Percentiles rank a stretch among this genome's conserved stretches.
phyloP scores from a whole-genome alignment of 2,113 vertebrate species.

The Arothron firmamentum region DNA sequence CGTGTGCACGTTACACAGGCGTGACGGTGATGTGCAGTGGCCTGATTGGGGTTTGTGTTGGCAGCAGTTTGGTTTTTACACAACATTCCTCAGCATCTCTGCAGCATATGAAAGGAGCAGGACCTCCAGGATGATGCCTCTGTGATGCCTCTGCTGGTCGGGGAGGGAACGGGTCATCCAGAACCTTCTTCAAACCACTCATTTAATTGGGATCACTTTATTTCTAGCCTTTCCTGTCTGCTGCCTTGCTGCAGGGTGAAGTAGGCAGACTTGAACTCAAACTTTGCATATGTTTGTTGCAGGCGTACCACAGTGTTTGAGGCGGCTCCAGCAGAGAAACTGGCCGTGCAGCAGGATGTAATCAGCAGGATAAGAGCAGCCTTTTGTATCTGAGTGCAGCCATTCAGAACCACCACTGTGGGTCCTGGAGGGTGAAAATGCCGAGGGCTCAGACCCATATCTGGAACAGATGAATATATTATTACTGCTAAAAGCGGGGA shows the following conservation, averaged over 20 bases:
- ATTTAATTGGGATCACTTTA: background rate
- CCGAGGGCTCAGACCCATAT: background rate
- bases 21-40: too few species aligned
- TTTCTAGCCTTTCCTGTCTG: background rate
- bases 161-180: too few species aligned
- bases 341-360: background rate
- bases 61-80: too few species aligned
- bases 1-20: too few species aligned
- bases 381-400: background rate
- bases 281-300: background rate
- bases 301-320: background rate
- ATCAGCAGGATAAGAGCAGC: constrained; percentile 10
- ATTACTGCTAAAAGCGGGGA: background rate
- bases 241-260: background rate
- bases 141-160: too few species aligned
- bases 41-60: too few species aligned
- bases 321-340: background rate
- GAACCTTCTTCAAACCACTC: background rate
- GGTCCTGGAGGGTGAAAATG: background rate
- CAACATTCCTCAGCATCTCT: too few species aligned
- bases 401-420: background rate
- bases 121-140: too few species aligned
- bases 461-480: background rate
- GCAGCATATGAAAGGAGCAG: too few species aligned
- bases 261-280: background rate